These are phyloP conservation scores for Bactericera cockerelli DNA, from an alignment of 1,140 invertebrate genomes.

Conservation along the genomic window DNA sequence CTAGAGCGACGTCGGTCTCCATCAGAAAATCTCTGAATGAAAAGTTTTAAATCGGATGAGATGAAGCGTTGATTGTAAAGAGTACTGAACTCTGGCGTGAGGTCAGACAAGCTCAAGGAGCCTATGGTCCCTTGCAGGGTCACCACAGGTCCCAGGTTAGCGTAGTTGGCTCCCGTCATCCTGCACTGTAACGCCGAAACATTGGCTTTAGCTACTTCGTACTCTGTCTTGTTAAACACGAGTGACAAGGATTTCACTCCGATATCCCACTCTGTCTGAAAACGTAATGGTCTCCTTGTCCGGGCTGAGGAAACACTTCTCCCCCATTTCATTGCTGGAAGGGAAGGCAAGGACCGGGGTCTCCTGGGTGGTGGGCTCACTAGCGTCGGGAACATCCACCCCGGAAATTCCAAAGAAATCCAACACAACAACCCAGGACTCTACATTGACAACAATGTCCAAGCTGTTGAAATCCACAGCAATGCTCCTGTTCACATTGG, in stretches of 20 bases:
- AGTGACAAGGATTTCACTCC: constrained; percentile 63
- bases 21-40: constrained; percentile 32
- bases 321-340: constrained; percentile 1
- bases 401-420: constrained; percentile 66
- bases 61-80: constrained; percentile 73
- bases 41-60: constrained; percentile 67
- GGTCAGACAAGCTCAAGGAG: constrained; percentile 61
- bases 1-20: constrained; percentile 31
- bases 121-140: constrained; percentile 45
- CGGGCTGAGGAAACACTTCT: background rate
- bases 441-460: constrained; percentile 74
- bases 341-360: background rate
- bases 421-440: constrained; percentile 85
- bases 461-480: constrained; percentile 80
- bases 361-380: background rate
- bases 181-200: constrained; percentile 45
- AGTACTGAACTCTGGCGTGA: constrained; percentile 52
- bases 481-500: constrained; percentile 33
- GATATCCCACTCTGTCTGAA: constrained; percentile 41
- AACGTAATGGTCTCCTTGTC: constrained; percentile 16
- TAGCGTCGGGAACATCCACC: background rate
- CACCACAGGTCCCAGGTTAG: constrained; percentile 9
- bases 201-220: constrained; percentile 59
- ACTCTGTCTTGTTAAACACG: constrained; percentile 54
- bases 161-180: constrained; percentile 19